Conservation (phyloP, 2,888 invertebrate species). For the Eilema caniola region DNA sequence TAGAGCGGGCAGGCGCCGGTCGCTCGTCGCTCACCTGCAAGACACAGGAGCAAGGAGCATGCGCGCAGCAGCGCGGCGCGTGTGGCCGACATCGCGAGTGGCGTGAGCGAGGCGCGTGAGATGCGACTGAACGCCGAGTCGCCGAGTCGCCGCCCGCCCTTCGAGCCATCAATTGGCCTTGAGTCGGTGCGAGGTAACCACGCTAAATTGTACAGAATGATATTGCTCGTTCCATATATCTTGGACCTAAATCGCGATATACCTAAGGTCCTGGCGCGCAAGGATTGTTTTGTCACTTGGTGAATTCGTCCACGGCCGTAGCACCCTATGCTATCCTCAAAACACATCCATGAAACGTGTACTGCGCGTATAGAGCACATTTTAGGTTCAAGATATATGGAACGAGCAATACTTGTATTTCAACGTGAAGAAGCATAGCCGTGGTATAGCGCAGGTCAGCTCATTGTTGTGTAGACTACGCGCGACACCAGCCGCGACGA, state of each 20-base stretch:
- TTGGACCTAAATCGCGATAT: no score
- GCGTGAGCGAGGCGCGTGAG: slow-evolving; percentile 49
- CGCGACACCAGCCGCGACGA: neutral
- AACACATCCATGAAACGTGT: no score
- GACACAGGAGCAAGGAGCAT: slow-evolving; percentile 65
- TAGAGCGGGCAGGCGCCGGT: neutral
- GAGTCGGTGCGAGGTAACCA: slow-evolving; percentile 63
- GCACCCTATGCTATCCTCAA: no score
- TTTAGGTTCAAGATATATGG: no score
- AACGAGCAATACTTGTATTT: slow-evolving; percentile 30
- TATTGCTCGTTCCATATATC: no score
- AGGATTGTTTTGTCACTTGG: no score
- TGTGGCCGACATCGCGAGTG: slow-evolving; percentile 44
- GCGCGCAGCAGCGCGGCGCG: slow-evolving; percentile 59
- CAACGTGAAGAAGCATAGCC: slow-evolving; percentile 28
- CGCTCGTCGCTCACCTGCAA: slow-evolving; percentile 67
- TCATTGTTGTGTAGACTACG: slow-evolving; percentile 37
- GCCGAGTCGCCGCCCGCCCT: slow-evolving; percentile 69
- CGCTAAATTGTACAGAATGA: slow-evolving; percentile 54
- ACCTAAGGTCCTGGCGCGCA: no score
- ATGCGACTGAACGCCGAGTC: slow-evolving; percentile 52
- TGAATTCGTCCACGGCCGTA: no score
- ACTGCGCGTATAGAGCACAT: no score
- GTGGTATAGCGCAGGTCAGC: slow-evolving; percentile 27
- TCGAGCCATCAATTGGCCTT: slow-evolving; percentile 69